A percentile compares a stretch with the other conserved stretches of the same genome.
These are phyloP conservation scores for Natrix natrix DNA, from an alignment of 2,797 vertebrate genomes.

Conservation along the genomic window DNA sequence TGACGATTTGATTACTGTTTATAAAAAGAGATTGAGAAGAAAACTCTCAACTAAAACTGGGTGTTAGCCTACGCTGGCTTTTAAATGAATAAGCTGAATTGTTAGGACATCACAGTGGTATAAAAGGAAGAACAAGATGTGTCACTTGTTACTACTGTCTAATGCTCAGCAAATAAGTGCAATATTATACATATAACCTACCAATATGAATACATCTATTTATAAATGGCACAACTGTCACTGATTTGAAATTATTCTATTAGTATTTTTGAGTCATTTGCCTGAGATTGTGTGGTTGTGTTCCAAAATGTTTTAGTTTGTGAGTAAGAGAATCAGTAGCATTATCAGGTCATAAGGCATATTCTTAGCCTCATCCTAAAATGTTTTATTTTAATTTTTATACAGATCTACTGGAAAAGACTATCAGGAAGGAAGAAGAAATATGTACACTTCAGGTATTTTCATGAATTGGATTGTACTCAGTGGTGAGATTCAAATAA, in stretches of 20 bases:
- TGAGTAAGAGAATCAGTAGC: not conserved
- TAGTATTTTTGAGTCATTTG: not conserved
- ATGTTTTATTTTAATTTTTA: conserved; percentile 30
- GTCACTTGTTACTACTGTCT: not conserved
- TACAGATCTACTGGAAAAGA: conserved; percentile 85
- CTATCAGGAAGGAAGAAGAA: conserved; percentile 84
- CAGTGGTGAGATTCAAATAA: no score
- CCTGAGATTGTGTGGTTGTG: not conserved
- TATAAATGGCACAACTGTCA: conserved; percentile 4
- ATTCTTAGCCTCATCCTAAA: conserved; percentile 26
- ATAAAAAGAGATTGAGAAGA: not conserved
- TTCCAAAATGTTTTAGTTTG: conserved; percentile 11
- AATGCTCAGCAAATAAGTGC: not conserved
- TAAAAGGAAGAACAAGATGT: not conserved
- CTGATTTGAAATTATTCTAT: not conserved
- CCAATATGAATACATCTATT: not conserved
- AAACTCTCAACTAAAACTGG: not conserved
- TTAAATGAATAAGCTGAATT: not conserved
- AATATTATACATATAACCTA: not conserved
- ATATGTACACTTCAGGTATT: conserved; percentile 85
- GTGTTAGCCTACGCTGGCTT: not conserved
- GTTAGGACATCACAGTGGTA: not conserved
- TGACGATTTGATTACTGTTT: not conserved
- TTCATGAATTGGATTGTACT: conserved; percentile 18
- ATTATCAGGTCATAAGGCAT: conserved; percentile 1